Evolutionary conservation across 2,888 invertebrate species (phyloP).

Genomic region (Drosophila longiperda): DNA sequence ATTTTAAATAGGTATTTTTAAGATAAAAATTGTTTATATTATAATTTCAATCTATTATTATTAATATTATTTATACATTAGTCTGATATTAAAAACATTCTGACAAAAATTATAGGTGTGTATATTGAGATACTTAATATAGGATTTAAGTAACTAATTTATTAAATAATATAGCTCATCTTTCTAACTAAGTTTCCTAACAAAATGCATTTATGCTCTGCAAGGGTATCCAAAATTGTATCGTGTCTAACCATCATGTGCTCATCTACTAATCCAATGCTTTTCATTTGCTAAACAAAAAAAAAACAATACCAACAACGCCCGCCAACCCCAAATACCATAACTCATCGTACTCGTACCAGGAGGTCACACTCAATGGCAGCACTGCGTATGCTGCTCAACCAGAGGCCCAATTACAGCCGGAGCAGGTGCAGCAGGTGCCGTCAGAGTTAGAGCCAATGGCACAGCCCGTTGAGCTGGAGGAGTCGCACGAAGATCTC

Average conservation of each 20-base stretch:
- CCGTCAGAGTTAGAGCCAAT: slow-evolving; percentile 31
- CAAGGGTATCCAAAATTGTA: slow-evolving; percentile 14
- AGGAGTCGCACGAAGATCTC: slow-evolving; percentile 84
- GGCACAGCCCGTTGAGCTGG: slow-evolving; percentile 56
- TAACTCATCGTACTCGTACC: slow-evolving; percentile 54
- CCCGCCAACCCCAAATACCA: slow-evolving; percentile 50
- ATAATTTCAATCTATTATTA: not conserved
- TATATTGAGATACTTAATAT: not conserved
- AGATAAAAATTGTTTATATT: not conserved
- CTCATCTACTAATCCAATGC: slow-evolving; percentile 78
- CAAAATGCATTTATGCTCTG: not conserved
- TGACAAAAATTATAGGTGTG: not conserved
- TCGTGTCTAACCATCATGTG: slow-evolving; percentile 60
- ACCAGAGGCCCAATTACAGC: slow-evolving; percentile 32
- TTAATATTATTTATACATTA: not conserved
- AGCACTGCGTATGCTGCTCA: slow-evolving; percentile 59
- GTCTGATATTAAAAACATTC: not conserved
- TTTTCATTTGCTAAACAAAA: slow-evolving; percentile 68
- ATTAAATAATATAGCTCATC: not conserved
- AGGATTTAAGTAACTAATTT: not conserved
- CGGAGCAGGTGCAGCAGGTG: slow-evolving; percentile 30
- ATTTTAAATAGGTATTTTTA: not conserved
- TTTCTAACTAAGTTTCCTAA: not conserved
- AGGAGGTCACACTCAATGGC: slow-evolving; percentile 68
- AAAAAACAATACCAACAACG: slow-evolving; percentile 19